phyloP scores from a whole-genome alignment of 2,113 vertebrate genomes.

The Ornithorhynchus anatinus region DNA sequence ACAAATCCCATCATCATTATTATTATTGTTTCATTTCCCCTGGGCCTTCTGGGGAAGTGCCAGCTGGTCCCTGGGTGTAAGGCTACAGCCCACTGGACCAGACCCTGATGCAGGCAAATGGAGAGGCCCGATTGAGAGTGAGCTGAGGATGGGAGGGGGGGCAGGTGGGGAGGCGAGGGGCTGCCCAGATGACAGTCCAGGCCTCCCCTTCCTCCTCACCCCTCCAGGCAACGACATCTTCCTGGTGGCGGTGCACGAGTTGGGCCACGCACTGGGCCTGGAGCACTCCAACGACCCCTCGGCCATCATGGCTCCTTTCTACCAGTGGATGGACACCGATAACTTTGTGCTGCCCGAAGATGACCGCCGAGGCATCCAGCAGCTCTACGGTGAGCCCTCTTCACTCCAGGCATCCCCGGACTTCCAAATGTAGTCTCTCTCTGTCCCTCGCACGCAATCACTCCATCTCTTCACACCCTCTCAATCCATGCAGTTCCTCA shows the following conservation, averaged over 20 bases:
- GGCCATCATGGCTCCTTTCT: constrained; percentile 93
- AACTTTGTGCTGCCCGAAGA: constrained; percentile 88
- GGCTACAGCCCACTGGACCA: too few relatives aligned
- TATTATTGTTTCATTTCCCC: too few relatives aligned
- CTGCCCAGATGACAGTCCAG: too few relatives aligned
- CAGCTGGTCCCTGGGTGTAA: too few relatives aligned
- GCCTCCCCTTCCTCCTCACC: neutral
- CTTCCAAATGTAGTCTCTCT: neutral
- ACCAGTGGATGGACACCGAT: constrained; percentile 91
- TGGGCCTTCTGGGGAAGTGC: too few relatives aligned
- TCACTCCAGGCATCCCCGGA: too few relatives aligned
- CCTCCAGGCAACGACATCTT: constrained; percentile 86
- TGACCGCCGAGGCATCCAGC: constrained; percentile 86
- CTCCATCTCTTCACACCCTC: neutral
- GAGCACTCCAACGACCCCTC: constrained; percentile 87
- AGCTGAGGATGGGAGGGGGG: too few relatives aligned
- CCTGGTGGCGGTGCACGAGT: constrained; percentile 88
- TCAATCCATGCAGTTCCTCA: neutral
- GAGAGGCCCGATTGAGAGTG: too few relatives aligned
- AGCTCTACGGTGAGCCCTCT: constrained; percentile 78
- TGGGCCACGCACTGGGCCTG: constrained; percentile 88
- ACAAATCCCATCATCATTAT: too few relatives aligned
- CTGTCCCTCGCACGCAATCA: too few relatives aligned
- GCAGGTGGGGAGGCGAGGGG: neutral
- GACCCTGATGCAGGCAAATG: too few relatives aligned